These are phyloP conservation scores for Cataglyphis rosenhaueri DNA, from an alignment of 2,888 invertebrate species.

Conservation along the genomic window DNA sequence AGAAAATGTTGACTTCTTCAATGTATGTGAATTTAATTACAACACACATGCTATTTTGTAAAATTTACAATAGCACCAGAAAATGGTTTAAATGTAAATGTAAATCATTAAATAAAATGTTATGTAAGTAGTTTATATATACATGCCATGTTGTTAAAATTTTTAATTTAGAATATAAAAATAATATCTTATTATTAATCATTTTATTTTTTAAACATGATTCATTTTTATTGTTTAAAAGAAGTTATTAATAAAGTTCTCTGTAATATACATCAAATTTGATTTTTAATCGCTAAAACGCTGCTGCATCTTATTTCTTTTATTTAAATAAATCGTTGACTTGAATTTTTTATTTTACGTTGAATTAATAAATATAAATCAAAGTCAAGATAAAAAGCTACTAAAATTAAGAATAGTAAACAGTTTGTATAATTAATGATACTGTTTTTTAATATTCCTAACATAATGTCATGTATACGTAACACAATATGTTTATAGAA, in stretches of 20 bases:
- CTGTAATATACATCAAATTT: background rate
- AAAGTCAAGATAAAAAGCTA: background rate
- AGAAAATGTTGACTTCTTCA: background rate
- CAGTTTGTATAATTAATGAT: background rate
- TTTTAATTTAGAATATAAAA: background rate
- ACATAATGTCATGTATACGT: background rate
- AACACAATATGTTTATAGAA: background rate
- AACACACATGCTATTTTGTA: background rate
- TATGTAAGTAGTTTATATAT: background rate
- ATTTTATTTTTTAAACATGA: background rate
- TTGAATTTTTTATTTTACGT: background rate
- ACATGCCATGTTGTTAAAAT: background rate
- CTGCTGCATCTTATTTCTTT: background rate
- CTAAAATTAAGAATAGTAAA: background rate
- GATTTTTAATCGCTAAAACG: background rate
- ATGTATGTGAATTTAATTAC: background rate
- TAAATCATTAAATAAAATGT: background rate
- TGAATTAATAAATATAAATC: background rate
- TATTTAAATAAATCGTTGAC: background rate
- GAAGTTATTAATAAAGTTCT: background rate
- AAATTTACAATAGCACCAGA: background rate
- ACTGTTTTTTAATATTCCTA: background rate
- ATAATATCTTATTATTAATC: background rate
- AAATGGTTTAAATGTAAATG: background rate
- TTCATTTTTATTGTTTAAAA: background rate